phyloP scores from a whole-genome alignment of 2,888 invertebrate species.

The Branchipolynoe longqiensis region DNA sequence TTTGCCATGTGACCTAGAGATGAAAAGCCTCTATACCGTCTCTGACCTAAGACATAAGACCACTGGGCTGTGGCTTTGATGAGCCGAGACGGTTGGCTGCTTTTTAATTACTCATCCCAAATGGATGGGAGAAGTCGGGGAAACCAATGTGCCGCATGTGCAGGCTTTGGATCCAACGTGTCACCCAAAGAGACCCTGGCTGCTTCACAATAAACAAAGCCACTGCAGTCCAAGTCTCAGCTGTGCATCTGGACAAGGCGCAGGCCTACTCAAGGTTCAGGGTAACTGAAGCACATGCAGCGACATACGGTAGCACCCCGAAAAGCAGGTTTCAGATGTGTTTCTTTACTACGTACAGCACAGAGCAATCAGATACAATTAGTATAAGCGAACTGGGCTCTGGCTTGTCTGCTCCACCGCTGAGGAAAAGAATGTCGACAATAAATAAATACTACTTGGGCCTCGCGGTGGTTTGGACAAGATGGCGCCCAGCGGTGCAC shows the following conservation, averaged over 20 bases:
- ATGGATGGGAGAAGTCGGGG: conserved; percentile 44
- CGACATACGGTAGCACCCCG: neutral
- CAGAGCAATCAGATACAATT: conserved; percentile 57
- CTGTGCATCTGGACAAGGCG: neutral
- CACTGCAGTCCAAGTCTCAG: neutral
- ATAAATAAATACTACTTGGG: conserved; percentile 54
- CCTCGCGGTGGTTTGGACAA: neutral
- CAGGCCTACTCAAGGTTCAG: neutral
- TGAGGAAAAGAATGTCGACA: conserved; percentile 27
- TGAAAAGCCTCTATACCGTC: neutral
- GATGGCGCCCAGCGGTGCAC: conserved; percentile 21
- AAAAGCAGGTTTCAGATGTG: conserved; percentile 30
- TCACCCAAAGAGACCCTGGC: conserved; percentile 62
- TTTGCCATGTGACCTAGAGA: conserved; percentile 48
- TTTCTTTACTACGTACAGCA: conserved; percentile 26
- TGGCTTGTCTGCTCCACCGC: neutral
- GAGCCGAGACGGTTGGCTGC: neutral
- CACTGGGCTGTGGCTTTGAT: no score
- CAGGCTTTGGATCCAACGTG: conserved; percentile 65
- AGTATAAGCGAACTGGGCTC: conserved; percentile 31
- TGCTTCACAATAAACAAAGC: neutral
- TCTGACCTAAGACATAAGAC: neutral
- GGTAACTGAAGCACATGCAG: conserved; percentile 23
- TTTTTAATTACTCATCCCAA: conserved; percentile 18
- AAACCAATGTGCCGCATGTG: neutral